Conservation (phyloP, 2,888 invertebrate species). For the Drosophila quinaria region DNA sequence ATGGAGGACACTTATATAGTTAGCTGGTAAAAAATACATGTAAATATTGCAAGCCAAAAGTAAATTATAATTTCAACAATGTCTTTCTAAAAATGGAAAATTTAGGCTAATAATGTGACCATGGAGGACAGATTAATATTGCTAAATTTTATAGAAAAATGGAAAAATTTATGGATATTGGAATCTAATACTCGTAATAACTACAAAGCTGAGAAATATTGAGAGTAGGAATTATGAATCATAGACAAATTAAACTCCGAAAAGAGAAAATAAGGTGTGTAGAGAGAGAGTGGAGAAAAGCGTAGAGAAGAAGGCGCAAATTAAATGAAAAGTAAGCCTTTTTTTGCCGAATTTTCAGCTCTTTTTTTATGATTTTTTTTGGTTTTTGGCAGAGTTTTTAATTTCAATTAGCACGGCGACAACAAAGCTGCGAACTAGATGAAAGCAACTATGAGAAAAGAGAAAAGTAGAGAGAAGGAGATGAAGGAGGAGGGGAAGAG, state of each 20-base stretch:
- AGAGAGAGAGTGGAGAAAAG: not conserved
- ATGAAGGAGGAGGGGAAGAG: not conserved
- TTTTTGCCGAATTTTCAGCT: slow-evolving; percentile 8
- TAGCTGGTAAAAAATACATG: too few species aligned
- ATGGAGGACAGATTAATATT: not conserved
- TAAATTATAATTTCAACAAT: too few species aligned
- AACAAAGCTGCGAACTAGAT: slow-evolving; percentile 38
- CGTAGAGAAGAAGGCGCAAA: not conserved
- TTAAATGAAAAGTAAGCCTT: slow-evolving; percentile 32
- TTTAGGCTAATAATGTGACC: not conserved
- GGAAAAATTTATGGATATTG: not conserved
- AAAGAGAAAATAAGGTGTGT: not conserved
- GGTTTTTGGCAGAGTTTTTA: slow-evolving; percentile 67
- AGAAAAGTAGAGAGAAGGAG: not conserved
- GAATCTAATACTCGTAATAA: not conserved
- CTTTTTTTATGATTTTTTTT: not conserved
- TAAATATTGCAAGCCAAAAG: too few species aligned
- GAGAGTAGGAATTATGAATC: slow-evolving; percentile 20
- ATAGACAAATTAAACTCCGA: slow-evolving; percentile 3
- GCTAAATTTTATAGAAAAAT: too few species aligned
- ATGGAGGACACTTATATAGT: not conserved
- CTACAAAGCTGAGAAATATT: not conserved
- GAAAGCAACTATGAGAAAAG: slow-evolving; percentile 10
- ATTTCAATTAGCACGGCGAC: slow-evolving; percentile 74
- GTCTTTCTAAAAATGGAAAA: too few species aligned